phyloP scores from a whole-genome alignment of 2,888 invertebrate genomes.

The Chloroclysta siterata region DNA sequence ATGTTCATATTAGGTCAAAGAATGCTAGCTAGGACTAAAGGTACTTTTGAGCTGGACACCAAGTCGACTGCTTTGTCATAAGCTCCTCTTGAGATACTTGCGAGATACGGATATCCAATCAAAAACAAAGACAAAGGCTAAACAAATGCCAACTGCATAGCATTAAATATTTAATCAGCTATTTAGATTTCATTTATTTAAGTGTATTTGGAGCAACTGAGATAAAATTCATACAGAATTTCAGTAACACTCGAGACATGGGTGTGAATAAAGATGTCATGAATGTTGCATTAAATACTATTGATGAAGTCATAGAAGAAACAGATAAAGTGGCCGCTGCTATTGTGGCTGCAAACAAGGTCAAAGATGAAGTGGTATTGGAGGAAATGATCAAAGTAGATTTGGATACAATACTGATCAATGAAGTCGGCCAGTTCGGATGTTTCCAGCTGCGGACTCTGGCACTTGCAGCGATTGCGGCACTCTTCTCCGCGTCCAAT shows the following conservation, averaged over 20 bases:
- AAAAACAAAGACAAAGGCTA: constrained; percentile 2
- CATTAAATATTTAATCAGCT: constrained; percentile 4
- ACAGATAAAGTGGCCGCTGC: background rate
- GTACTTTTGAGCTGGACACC: no score
- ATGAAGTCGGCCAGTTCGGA: constrained; percentile 74
- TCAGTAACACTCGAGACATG: constrained; percentile 3
- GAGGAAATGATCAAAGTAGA: constrained; percentile 48
- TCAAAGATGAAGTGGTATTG: background rate
- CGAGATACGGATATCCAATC: no score
- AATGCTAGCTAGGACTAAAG: no score
- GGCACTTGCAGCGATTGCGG: constrained; percentile 52
- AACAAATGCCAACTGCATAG: background rate
- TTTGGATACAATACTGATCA: constrained; percentile 63
- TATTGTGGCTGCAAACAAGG: background rate
- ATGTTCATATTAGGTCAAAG: no score
- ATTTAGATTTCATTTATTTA: background rate
- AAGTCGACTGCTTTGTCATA: no score
- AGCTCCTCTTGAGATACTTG: no score
- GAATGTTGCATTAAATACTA: constrained; percentile 2
- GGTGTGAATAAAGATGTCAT: background rate
- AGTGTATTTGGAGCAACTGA: background rate
- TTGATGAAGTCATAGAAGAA: background rate
- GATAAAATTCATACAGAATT: background rate
- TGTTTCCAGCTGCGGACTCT: constrained; percentile 61
- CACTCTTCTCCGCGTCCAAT: constrained; percentile 60